These are phyloP conservation scores for Bombus pascuorum DNA, from an alignment of 1,140 invertebrate species.

Conservation along the genomic window DNA sequence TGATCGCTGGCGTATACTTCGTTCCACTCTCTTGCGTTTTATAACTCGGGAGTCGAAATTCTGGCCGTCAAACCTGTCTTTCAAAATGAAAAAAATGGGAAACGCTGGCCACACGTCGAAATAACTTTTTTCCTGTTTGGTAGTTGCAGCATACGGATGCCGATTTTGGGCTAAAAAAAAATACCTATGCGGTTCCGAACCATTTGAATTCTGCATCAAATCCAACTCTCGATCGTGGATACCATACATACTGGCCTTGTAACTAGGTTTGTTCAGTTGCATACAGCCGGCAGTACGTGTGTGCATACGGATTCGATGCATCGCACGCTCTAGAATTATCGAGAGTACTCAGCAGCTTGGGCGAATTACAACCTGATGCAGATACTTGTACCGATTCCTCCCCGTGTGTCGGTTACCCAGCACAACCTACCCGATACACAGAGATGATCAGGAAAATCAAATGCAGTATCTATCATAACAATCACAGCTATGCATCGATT, in stretches of 20 bases:
- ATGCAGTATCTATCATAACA: slow-evolving; percentile 40
- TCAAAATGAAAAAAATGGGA: neutral
- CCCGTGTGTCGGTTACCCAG: slow-evolving; percentile 40
- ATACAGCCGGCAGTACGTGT: slow-evolving; percentile 59
- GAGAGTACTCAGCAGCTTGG: slow-evolving; percentile 75
- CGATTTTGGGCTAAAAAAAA: slow-evolving; percentile 23
- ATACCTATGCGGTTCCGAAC: slow-evolving; percentile 32
- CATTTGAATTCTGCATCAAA: slow-evolving; percentile 55
- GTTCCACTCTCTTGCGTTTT: slow-evolving; percentile 13
- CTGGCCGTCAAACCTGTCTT: slow-evolving; percentile 20
- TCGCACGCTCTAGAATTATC: slow-evolving; percentile 76
- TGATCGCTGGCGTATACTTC: neutral
- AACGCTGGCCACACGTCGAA: neutral
- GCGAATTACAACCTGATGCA: slow-evolving; percentile 66
- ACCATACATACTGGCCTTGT: slow-evolving; percentile 65
- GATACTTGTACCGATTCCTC: slow-evolving; percentile 64
- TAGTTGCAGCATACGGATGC: slow-evolving; percentile 10
- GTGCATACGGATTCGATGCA: slow-evolving; percentile 71
- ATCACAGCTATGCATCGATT: neutral
- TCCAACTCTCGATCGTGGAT: slow-evolving; percentile 64
- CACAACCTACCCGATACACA: slow-evolving; percentile 33
- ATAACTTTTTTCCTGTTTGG: slow-evolving; percentile 44
- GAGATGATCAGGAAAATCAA: slow-evolving; percentile 60
- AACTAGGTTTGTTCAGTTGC: slow-evolving; percentile 72
- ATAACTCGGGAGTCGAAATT: slow-evolving; percentile 21